Base-by-base conservation (phyloP, 2,113 vertebrate genomes). In the Gymnorhina tibicen region DNA sequence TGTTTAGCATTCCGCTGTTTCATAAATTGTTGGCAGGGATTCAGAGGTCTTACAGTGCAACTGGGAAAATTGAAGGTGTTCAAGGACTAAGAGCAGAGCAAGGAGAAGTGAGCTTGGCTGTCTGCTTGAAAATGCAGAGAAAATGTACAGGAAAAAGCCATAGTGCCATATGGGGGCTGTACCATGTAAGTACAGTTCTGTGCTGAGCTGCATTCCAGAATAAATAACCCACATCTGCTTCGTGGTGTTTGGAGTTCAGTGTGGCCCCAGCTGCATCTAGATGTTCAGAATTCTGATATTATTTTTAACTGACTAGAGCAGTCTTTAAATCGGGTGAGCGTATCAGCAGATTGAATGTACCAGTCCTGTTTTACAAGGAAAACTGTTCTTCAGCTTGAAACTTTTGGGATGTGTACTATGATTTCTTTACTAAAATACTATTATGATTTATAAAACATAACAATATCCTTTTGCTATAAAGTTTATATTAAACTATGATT, bases 1-100 rank as follows among this genome's bases (percentile, higher is more conserved):
- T n/a, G 84, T 77, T 96, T 91, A 32, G 37, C 67, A 78, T 93
- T 80, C 60, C 11, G 7, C 60, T 91, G 32, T 47, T 87, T 60
- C 64, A 52, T 35, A 79, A 62, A 72, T 68, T 63, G 32, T 59
- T 94, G 84, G 75, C 85, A 83, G 62, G 46, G 83, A 75, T 89
- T 94, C 85, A 96, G 60, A 70, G 70, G 81, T 49, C 33, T 91
- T 44, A n/a, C 24, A 91, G 50, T 56, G 60, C 76, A 95, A 74
- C 26, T 87, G 68, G 73, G 80, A 69, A 89, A 58, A 90, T 4
- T 44, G 75, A 72, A 89, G 46, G 47, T 85, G 30, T 89, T 97
- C 86, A 95, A 93, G 80, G 81, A 44, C 68, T 92, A 63, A 87
- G 66, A 87, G 44, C n/a, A 68, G 42, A 95, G 78, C n/a, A 62